These are phyloP conservation scores for Caenorhabditis virilis DNA, from an alignment of 2,888 invertebrate species.

Conservation along the genomic window DNA sequence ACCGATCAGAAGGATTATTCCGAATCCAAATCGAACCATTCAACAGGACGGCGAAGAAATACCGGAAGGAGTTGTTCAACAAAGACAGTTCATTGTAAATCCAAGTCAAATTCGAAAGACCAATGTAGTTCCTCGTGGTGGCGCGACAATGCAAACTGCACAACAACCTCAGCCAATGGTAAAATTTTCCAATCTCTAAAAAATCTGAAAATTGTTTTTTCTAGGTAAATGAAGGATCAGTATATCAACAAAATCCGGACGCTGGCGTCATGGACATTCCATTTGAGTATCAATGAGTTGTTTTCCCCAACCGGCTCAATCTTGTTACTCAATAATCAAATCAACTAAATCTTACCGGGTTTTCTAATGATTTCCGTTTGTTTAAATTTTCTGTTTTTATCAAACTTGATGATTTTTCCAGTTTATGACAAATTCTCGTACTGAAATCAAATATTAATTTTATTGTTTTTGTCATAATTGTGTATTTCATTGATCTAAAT, in stretches of 20 bases:
- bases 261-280: background rate
- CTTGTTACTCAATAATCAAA: background rate
- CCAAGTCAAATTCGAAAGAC: constrained; percentile 6
- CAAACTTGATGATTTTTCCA: background rate
- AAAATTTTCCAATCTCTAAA: background rate
- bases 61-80: background rate
- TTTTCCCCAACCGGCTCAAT: constrained; percentile 23
- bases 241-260: background rate
- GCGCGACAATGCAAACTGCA: constrained; percentile 36
- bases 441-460: background rate
- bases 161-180: constrained; percentile 18
- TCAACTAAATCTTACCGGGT: background rate
- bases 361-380: background rate
- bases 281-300: background rate
- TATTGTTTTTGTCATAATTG: background rate
- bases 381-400: background rate
- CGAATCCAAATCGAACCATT: background rate
- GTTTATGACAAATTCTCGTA: background rate
- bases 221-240: background rate
- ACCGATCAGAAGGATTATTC: background rate
- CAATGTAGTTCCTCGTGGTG: constrained; percentile 21
- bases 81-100: constrained; percentile 8
- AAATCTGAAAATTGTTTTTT: background rate
- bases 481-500: background rate
- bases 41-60: too few relatives aligned